Conservation (phyloP, 2,113 vertebrate species). For the Cinclus cinclus region DNA sequence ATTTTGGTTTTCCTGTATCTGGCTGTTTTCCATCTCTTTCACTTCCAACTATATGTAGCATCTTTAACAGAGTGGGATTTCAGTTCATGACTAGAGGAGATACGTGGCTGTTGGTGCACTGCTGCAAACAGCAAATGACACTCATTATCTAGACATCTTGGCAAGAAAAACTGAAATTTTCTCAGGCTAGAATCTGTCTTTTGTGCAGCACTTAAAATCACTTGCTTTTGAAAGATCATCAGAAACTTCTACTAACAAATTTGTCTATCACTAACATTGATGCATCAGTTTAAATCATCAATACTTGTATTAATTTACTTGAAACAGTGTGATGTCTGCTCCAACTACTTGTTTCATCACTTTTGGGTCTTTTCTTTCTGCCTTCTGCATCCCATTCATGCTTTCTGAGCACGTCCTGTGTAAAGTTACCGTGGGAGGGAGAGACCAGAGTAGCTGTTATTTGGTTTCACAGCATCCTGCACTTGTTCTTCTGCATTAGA, state of each 20-base stretch:
- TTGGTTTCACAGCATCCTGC: neutral
- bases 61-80: neutral
- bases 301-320: neutral
- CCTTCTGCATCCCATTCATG: neutral
- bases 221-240: neutral
- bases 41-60: neutral
- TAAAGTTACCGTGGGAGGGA: neutral
- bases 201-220: neutral
- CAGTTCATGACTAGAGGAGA: neutral
- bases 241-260: neutral
- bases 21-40: neutral
- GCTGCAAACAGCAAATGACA: neutral
- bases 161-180: neutral
- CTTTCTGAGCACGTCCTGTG: neutral
- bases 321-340: neutral
- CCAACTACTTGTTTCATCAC: neutral
- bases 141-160: neutral
- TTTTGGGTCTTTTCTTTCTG: neutral
- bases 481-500: neutral
- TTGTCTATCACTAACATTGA: neutral
- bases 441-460: neutral
- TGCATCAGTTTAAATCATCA: neutral
- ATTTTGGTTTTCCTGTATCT: neutral
- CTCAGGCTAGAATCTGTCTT: neutral
- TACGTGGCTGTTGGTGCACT: neutral